These are phyloP conservation scores for Drosophila cyrtoloma DNA, from an alignment of 2,888 invertebrate species.

Conservation along the genomic window DNA sequence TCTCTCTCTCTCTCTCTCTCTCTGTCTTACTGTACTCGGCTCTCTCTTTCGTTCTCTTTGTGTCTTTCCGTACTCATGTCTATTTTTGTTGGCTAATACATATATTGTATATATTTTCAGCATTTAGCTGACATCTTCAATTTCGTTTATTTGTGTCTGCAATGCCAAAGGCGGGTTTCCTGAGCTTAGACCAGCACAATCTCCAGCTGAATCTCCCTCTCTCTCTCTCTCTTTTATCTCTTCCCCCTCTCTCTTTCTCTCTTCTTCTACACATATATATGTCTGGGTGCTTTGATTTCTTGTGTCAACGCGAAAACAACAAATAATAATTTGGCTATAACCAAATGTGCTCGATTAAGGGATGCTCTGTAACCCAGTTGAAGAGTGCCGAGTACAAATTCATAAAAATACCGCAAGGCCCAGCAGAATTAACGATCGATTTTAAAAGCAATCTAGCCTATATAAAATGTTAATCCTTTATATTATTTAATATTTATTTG, in stretches of 20 bases:
- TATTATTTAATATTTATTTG: too few relatives aligned
- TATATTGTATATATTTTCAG: slow-evolving; percentile 24
- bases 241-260: neutral
- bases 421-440: neutral
- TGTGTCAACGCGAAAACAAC: slow-evolving; percentile 68
- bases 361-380: neutral
- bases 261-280: neutral
- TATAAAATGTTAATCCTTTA: neutral
- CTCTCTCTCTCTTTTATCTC: neutral
- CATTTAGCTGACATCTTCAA: slow-evolving; percentile 75
- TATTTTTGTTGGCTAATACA: slow-evolving; percentile 5
- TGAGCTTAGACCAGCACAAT: slow-evolving; percentile 13
- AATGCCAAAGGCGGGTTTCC: slow-evolving; percentile 67
- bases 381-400: neutral
- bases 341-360: neutral
- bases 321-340: slow-evolving; percentile 7
- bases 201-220: slow-evolving; percentile 16
- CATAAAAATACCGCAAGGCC: neutral
- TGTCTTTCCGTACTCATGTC: neutral
- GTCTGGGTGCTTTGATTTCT: slow-evolving; percentile 62
- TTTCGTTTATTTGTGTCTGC: slow-evolving; percentile 67
- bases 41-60: neutral
- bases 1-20: neutral
- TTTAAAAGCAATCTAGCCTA: accelerated
- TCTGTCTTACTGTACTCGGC: neutral